Percentiles rank a stretch among this genome's conserved stretches.
Conservation (phyloP, 2,888 invertebrate genomes). For the Cloeon dipterum region DNA sequence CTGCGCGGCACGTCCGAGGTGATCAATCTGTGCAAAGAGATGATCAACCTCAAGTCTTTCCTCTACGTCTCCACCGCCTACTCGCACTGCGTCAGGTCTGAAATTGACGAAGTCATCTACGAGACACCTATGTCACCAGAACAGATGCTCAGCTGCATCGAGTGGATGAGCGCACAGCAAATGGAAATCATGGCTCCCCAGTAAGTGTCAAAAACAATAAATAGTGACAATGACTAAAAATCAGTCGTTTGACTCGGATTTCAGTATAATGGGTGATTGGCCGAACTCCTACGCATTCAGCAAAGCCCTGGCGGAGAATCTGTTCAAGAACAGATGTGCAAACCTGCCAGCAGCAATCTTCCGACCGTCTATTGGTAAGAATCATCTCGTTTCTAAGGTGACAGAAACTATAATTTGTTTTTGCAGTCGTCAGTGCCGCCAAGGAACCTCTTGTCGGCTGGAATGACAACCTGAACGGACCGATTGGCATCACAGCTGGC, state of each 20-base stretch:
- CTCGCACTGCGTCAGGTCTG: conserved; percentile 26
- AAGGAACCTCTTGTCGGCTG: conserved; percentile 73
- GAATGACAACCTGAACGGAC: conserved; percentile 95
- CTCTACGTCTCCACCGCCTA: conserved; percentile 34
- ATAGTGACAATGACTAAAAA: neutral
- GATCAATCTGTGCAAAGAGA: neutral
- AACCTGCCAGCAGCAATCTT: conserved; percentile 27
- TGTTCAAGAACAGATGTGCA: conserved; percentile 22
- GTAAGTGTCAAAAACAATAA: neutral
- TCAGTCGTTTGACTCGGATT: no score
- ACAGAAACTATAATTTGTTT: neutral
- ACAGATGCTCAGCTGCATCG: conserved; percentile 12
- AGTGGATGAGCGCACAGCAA: conserved; percentile 15
- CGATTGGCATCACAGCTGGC: conserved; percentile 35
- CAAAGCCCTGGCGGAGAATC: conserved; percentile 29
- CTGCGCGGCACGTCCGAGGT: conserved; percentile 3
- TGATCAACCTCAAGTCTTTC: conserved; percentile 11
- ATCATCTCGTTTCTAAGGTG: neutral
- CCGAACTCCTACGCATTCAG: conserved; percentile 36
- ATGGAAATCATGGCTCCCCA: conserved; percentile 1
- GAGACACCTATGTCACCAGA: conserved; percentile 19
- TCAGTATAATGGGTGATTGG: conserved; percentile 14
- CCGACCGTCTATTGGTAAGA: conserved; percentile 22
- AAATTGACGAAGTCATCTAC: conserved; percentile 23
- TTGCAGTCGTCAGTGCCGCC: conserved; percentile 42